A percentile compares a stretch with the other conserved stretches of the same genome.
Conservation (phyloP, 2,797 vertebrate genomes). For the Helarctos malayanus region DNA sequence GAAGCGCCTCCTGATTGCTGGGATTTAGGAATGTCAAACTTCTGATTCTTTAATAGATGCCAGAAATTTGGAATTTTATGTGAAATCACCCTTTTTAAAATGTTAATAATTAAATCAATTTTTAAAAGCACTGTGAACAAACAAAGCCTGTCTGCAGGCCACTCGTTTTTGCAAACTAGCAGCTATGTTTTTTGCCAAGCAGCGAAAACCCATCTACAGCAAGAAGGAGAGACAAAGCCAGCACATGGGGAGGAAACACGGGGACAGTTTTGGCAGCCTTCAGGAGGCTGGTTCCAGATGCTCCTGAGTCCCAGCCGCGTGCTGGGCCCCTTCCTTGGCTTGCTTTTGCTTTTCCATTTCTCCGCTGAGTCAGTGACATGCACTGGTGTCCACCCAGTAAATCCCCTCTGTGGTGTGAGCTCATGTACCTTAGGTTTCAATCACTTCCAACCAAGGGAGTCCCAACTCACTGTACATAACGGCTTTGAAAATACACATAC, state of each 20-base stretch:
- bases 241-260: neutral
- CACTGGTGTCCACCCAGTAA: neutral
- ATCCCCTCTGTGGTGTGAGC: neutral
- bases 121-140: conserved; percentile 47
- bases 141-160: conserved; percentile 13
- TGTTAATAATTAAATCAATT: conserved; percentile 33
- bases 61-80: conserved; percentile 50
- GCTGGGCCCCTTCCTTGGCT: neutral
- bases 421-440: neutral
- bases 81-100: conserved; percentile 40
- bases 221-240: neutral
- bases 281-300: neutral
- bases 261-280: neutral
- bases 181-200: conserved; percentile 33
- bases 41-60: neutral
- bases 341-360: neutral
- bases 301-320: neutral
- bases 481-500: neutral
- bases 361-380: neutral
- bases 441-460: neutral
- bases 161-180: conserved; percentile 28
- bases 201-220: neutral
- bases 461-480: neutral
- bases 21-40: neutral
- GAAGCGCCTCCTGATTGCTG: neutral